phyloP scores from a whole-genome alignment of 1,140 invertebrate species.

The Vollenhovia emeryi region DNA sequence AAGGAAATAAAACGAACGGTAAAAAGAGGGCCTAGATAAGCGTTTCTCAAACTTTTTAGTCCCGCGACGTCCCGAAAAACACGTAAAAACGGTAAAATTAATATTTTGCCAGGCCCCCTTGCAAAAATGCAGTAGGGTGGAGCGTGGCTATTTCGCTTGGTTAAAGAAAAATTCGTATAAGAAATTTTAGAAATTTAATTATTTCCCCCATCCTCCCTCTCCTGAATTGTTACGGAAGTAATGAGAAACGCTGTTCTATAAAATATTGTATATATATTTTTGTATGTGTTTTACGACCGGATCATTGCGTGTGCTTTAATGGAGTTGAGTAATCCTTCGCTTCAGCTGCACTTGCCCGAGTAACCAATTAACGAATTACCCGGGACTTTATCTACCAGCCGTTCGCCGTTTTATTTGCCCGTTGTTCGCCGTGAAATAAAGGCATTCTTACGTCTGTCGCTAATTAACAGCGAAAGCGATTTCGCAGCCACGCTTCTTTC shows the following conservation, averaged over 20 bases:
- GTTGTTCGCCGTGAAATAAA: constrained; percentile 1
- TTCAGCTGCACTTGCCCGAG: background rate
- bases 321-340: constrained; percentile 12
- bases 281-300: background rate
- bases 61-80: too few species aligned
- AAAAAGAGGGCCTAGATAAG: background rate
- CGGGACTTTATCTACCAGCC: constrained; percentile 8
- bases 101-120: too few species aligned
- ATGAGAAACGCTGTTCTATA: too few species aligned
- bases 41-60: too few species aligned
- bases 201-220: too few species aligned
- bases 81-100: too few species aligned
- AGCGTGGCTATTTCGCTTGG: too few species aligned
- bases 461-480: constrained; percentile 42
- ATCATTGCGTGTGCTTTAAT: constrained; percentile 31
- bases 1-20: background rate
- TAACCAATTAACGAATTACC: constrained; percentile 48
- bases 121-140: too few species aligned
- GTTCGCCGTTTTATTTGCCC: constrained; percentile 12
- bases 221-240: too few species aligned
- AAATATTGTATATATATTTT: too few species aligned
- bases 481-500: background rate
- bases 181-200: too few species aligned
- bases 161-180: too few species aligned
- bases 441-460: constrained; percentile 10